A percentile compares a stretch with the other conserved stretches of the same genome.
Evolutionary conservation across 1,140 invertebrate genomes (phyloP).

Genomic region (Drosophila pachea): DNA sequence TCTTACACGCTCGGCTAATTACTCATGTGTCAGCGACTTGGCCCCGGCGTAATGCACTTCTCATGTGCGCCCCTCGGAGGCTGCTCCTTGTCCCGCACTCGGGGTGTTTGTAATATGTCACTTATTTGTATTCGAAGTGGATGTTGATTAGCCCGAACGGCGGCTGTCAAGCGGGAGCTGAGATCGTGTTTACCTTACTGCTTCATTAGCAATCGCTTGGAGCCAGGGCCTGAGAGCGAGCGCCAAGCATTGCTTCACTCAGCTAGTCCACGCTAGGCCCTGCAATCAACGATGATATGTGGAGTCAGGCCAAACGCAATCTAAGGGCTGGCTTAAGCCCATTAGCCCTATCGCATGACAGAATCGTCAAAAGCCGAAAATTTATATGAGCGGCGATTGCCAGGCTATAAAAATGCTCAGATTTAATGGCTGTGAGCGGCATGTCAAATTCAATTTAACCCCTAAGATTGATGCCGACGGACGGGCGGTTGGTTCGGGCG

Average conservation of each 20-base stretch:
- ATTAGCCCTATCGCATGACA: conserved; percentile 64
- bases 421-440: conserved; percentile 69
- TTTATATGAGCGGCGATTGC: conserved; percentile 61
- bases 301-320: not conserved
- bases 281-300: not conserved
- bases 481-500: too few relatives aligned
- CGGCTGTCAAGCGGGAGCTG: not conserved
- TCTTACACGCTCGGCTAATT: conserved; percentile 53
- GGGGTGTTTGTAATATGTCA: conserved; percentile 2
- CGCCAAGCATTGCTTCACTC: not conserved
- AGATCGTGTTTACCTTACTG: not conserved
- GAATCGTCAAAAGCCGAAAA: conserved; percentile 58
- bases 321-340: conserved; percentile 40
- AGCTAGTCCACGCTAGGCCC: too few relatives aligned
- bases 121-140: not conserved
- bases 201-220: not conserved
- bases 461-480: conserved; percentile 46
- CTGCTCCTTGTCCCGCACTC: conserved; percentile 2
- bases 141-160: not conserved
- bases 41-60: conserved; percentile 33
- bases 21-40: conserved; percentile 27
- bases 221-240: not conserved
- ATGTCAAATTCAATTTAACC: conserved; percentile 75
- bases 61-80: conserved; percentile 30
- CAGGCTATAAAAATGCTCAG: conserved; percentile 42